These are phyloP conservation scores for Prionace glauca DNA, from an alignment of 2,797 vertebrate genomes.

Conservation along the genomic window DNA sequence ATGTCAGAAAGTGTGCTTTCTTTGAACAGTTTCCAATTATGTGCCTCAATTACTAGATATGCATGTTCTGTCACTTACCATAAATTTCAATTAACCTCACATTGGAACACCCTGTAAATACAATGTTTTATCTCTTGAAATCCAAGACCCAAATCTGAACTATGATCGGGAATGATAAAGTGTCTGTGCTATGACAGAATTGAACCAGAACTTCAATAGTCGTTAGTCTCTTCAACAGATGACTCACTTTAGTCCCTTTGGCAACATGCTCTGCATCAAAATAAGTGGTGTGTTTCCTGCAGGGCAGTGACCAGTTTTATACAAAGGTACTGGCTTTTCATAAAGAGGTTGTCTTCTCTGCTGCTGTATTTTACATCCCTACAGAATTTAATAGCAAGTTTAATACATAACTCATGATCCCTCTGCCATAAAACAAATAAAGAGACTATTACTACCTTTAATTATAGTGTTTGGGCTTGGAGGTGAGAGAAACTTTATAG, in stretches of 20 bases:
- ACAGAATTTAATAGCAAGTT: constrained; percentile 6
- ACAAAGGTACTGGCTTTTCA: neutral
- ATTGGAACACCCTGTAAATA: neutral
- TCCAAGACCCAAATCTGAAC: neutral
- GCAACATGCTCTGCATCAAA: neutral
- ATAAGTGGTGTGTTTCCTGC: neutral
- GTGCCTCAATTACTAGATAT: neutral
- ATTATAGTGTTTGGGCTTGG: neutral
- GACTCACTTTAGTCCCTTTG: neutral
- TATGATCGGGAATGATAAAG: neutral
- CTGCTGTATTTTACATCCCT: neutral
- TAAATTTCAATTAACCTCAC: neutral
- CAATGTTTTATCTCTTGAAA: neutral
- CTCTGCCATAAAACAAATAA: constrained; percentile 4
- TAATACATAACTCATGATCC: neutral
- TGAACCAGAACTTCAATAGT: neutral
- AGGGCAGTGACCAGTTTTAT: neutral
- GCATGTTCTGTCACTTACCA: neutral
- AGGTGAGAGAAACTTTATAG: constrained; percentile 18
- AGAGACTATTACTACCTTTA: neutral
- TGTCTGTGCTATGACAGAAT: neutral
- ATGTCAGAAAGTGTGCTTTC: neutral
- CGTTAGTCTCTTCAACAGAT: neutral
- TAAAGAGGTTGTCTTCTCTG: neutral
- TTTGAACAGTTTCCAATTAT: neutral